Base-by-base conservation (phyloP, 2,113 vertebrate species). In the Hippoglossus stenolepis region DNA sequence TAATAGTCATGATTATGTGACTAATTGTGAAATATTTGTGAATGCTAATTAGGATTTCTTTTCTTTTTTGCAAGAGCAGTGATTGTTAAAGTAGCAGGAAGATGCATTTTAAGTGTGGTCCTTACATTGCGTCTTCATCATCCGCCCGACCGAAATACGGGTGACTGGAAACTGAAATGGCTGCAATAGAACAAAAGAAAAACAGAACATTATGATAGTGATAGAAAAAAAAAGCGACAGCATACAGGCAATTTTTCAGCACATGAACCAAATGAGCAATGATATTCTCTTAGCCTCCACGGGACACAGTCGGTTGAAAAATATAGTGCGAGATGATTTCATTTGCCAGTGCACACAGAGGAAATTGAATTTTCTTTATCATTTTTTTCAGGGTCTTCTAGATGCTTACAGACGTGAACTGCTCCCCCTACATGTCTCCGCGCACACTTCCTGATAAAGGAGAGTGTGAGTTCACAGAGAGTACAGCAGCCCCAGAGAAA, bases 111-210 rank as follows among this genome's bases (percentile, higher is more conserved):
- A 45, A 66, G 65, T 26, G 38, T 12, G 24, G 62, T 73, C 63
- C 97, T 99, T 97, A 99, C 98, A 97, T 92, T 67, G 92, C 65
- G 92, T 98, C 96, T 72, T 97, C 97, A 79, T 96, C 94, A 84
- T 96, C 94, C 71, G 91, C 86, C 70, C 96, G 94, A 57, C 97
- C 97, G 47, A 97, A 96, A 62, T 98, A 98, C 4, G 98, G 98
- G 63, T 98, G 96, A 89, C 95, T 96, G 72, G 94, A 96, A 85
- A 99, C 94, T 75, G 96, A 95, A 93, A 99, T 98, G 64, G 94
- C 97, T 99, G 90, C 11, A 90, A 82, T 61, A 75, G 75, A 80
- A 79, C 80, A 79, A 93, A 54, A n/a, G 20, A 9, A 47, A 82
- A 77, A 45, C 59, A 75, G 43, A 59, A 66, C 59, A 71, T 75